Base-by-base conservation (phyloP, 2,113 vertebrate species). In the Ascaphus truei region DNA sequence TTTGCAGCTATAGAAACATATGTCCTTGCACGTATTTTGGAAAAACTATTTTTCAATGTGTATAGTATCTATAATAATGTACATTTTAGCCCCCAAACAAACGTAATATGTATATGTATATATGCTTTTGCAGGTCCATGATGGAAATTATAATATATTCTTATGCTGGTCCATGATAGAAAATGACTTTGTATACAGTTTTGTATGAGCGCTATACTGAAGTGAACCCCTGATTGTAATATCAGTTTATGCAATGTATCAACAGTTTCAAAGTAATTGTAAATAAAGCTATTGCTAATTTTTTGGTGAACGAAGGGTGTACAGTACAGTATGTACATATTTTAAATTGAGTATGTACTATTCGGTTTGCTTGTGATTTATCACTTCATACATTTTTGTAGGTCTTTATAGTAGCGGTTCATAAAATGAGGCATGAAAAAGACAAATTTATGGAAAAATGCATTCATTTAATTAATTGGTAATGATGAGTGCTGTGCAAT, bases 241-340 rank as follows among this genome's bases (percentile, higher is more conserved):
- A 30, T 52, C 25, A 13, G 39, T 26, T 39, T 65, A 65, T 65
- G 53, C 8, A 58, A 30, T 37, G 48, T 20, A 41, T 48, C 12
- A 55, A 39, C 51, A 55, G 16, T 30, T 62, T 36, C 6, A 9
- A 55, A 37, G 33, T 16, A 30, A n/a, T 12, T 56, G 50, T 66
- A 56, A 66, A 43, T 66, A 66, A 43, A 66, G 25, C 26, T 22
- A 16, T 36, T 34, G 29, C 45, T 66, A 41, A 33, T 33, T 33
- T 33, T 33, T 33, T 33, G 11, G 11, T 33, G 5, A 33, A 33
- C 5, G 31, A 6, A 33, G 11, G 5, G 31, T 33, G 31, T 33
- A 33, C 31, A 33, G 11, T 33, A 33, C 15, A 16, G 39, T 43
- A 43, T 43, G n/a, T 16, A 16, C 15, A 16, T 43, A 43, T 43